Evolutionary conservation across 1,140 invertebrate species (phyloP).

Genomic region (Diuraphis noxia): DNA sequence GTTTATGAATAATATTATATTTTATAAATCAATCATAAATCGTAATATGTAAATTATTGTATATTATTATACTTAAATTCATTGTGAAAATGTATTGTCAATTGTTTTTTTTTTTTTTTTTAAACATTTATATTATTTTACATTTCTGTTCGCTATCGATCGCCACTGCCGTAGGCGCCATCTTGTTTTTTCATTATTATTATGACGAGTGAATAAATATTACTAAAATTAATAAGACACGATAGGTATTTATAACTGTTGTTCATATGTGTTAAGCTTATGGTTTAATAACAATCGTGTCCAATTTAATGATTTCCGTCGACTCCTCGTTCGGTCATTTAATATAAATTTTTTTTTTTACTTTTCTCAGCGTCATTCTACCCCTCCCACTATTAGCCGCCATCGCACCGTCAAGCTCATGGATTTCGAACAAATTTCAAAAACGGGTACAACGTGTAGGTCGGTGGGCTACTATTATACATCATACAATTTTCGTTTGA

Average conservation of each 20-base stretch:
- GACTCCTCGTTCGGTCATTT: too few relatives aligned
- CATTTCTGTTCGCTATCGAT: neutral
- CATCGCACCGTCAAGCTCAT: neutral
- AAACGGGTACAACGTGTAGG: too few relatives aligned
- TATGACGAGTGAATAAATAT: neutral
- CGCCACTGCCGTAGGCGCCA: neutral
- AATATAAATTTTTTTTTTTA: too few relatives aligned
- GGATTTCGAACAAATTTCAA: neutral
- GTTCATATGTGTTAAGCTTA: neutral
- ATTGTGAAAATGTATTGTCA: neutral
- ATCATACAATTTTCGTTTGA: too few relatives aligned
- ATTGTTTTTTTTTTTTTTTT: neutral
- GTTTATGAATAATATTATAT: neutral
- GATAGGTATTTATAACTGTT: too few relatives aligned
- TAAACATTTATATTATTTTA: neutral
- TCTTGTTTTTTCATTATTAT: neutral
- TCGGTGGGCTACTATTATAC: too few relatives aligned
- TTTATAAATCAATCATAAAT: neutral
- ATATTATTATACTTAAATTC: neutral
- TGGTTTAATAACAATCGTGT: neutral
- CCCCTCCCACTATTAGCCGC: neutral
- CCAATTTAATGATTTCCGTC: neutral
- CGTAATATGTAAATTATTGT: conserved; percentile 3
- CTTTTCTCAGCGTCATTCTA: too few relatives aligned
- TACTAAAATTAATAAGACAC: too few relatives aligned